Evolutionary conservation across 2,113 vertebrate species (phyloP).

Genomic region (Colaptes auratus): DNA sequence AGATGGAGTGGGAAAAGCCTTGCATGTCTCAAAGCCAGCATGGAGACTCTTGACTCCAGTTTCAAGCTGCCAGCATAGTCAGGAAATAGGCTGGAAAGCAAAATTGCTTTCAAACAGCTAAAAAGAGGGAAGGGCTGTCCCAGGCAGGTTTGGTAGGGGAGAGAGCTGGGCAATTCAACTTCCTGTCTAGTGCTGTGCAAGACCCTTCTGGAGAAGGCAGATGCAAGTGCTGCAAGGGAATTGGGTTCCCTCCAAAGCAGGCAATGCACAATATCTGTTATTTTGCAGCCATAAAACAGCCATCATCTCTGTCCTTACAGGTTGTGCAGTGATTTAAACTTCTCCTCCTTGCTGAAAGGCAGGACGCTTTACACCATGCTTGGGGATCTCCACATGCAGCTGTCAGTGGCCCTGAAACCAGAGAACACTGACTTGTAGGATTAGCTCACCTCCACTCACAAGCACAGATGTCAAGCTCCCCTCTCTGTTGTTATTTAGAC

Average conservation of each 20-base stretch:
- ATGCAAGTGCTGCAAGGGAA: rapidly evolving
- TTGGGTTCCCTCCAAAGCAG: not conserved
- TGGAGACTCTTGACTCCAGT: rapidly evolving
- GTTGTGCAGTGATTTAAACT: not conserved
- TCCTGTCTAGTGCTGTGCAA: not conserved
- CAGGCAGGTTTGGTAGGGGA: not conserved
- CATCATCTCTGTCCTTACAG: rapidly evolving
- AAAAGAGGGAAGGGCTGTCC: not conserved
- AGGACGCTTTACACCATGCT: not conserved
- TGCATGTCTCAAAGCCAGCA: not conserved
- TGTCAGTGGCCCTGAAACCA: not conserved
- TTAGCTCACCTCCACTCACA: not conserved
- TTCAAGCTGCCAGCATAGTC: not conserved
- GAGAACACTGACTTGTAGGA: not conserved
- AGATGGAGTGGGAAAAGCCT: not conserved
- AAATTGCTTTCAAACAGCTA: not conserved
- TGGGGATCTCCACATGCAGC: not conserved
- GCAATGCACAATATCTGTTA: too few species aligned
- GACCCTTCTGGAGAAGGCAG: not conserved
- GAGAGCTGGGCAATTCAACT: not conserved
- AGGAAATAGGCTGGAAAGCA: not conserved
- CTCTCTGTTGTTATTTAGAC: not conserved
- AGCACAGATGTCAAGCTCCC: rapidly evolving
- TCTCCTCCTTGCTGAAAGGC: not conserved
- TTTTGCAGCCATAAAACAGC: not conserved